Percentiles rank a stretch among this genome's conserved stretches.
Conservation (phyloP, 2,113 vertebrate species). For the Rhabdomys dilectus region DNA sequence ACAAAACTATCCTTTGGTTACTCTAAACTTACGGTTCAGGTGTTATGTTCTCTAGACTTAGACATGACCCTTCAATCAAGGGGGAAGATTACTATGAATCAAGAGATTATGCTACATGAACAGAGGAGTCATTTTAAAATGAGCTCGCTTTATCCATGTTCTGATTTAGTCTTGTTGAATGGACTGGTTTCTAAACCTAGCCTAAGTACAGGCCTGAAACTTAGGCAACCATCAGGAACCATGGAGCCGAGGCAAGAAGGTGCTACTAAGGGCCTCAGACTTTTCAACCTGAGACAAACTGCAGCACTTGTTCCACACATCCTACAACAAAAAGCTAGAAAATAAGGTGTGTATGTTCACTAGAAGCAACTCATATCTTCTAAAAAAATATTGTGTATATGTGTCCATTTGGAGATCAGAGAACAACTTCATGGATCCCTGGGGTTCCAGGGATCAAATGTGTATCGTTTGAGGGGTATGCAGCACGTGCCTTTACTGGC, state of each 20-base stretch:
- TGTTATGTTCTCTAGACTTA: neutral
- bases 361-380: neutral
- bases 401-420: too few species aligned
- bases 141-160: neutral
- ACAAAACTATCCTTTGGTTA: neutral
- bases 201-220: neutral
- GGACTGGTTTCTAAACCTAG: constrained; percentile 9
- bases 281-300: neutral
- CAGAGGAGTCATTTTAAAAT: neutral
- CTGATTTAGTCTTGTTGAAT: constrained; percentile 23
- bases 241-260: neutral
- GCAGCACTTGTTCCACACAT: neutral
- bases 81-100: constrained; percentile 22
- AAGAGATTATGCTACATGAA: neutral
- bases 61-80: neutral
- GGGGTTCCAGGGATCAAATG: neutral
- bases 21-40: neutral
- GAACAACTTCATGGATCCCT: neutral
- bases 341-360: neutral
- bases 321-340: neutral
- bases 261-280: neutral
- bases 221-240: neutral
- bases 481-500: neutral
- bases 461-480: neutral
- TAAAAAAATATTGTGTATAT: too few species aligned